Conservation (phyloP, 2,797 vertebrate species). For the Streptopelia turtur region DNA sequence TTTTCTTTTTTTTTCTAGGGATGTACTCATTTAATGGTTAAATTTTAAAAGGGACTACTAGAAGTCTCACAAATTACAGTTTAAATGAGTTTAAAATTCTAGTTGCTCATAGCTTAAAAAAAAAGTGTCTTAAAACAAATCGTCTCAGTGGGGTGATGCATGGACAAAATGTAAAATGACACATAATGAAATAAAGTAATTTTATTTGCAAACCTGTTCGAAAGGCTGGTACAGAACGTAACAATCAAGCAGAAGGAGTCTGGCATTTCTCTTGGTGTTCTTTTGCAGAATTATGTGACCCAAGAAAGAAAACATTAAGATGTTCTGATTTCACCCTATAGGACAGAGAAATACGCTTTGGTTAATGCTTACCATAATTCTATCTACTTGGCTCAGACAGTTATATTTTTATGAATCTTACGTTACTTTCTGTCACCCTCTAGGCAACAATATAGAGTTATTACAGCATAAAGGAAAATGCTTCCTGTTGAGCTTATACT, state of each 20-base stretch:
- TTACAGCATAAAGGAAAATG: conserved; percentile 73
- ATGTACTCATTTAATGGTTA: background rate
- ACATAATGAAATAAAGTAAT: conserved; percentile 64
- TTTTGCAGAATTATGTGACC: conserved; percentile 65
- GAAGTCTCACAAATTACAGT: conserved; percentile 13
- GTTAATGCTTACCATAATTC: conserved; percentile 71
- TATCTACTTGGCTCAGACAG: conserved; percentile 69
- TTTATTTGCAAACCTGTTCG: conserved; percentile 59
- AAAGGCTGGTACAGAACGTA: conserved; percentile 44
- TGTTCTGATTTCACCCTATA: conserved; percentile 71
- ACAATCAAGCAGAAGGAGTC: conserved; percentile 12
- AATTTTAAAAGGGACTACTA: background rate
- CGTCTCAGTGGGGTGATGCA: conserved; percentile 40
- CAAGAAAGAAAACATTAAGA: conserved; percentile 71
- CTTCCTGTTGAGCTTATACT: conserved; percentile 60
- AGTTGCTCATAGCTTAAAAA: background rate
- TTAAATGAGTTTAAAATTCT: conserved; percentile 44
- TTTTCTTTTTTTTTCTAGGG: conserved; percentile 7
- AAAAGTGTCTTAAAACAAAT: conserved; percentile 40
- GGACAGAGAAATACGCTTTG: conserved; percentile 63
- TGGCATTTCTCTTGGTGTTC: conserved; percentile 50
- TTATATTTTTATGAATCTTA: conserved; percentile 75
- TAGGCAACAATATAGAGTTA: conserved; percentile 75
- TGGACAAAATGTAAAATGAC: conserved; percentile 58
- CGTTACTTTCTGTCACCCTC: conserved; percentile 74